A percentile compares a stretch with the other conserved stretches of the same genome.
Conservation (phyloP, 2,888 invertebrate species). For the Euphydryas editha region DNA sequence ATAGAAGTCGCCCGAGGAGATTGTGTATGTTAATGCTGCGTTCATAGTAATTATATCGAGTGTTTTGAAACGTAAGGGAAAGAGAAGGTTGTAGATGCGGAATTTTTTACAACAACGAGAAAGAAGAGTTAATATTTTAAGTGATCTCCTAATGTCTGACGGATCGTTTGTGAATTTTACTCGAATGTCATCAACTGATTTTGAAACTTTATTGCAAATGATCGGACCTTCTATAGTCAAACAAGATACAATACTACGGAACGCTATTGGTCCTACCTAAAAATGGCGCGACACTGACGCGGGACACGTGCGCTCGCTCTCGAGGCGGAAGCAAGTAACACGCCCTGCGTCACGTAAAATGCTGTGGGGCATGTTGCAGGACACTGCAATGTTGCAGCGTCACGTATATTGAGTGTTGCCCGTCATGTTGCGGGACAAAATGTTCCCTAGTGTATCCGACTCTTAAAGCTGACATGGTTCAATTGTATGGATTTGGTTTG, state of each 20-base stretch:
- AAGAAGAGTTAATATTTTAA: slow-evolving; percentile 13
- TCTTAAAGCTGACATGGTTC: too few species aligned
- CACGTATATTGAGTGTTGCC: not conserved
- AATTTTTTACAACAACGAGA: slow-evolving; percentile 9
- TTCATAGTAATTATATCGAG: slow-evolving; percentile 11
- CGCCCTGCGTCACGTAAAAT: not conserved
- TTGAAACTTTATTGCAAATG: slow-evolving; percentile 45
- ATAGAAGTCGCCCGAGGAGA: slow-evolving; percentile 30
- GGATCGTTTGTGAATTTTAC: slow-evolving; percentile 46
- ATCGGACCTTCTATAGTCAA: slow-evolving; percentile 45
- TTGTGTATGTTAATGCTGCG: slow-evolving; percentile 21
- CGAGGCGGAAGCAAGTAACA: not conserved
- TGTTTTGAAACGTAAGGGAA: slow-evolving; percentile 7
- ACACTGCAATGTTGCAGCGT: slow-evolving; percentile 4
- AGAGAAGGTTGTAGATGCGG: slow-evolving; percentile 12
- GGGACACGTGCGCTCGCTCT: too few species aligned
- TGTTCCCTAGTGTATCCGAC: too few species aligned
- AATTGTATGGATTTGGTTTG: not conserved
- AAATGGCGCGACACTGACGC: too few species aligned
- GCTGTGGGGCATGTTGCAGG: not conserved
- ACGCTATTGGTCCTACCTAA: slow-evolving; percentile 41
- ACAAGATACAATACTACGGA: slow-evolving; percentile 45
- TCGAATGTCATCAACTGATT: slow-evolving; percentile 47
- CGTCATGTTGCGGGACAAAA: slow-evolving; percentile 5
- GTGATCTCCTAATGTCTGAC: slow-evolving; percentile 20